Conservation (phyloP, 2,888 invertebrate genomes). For the Cephus runcator region DNA sequence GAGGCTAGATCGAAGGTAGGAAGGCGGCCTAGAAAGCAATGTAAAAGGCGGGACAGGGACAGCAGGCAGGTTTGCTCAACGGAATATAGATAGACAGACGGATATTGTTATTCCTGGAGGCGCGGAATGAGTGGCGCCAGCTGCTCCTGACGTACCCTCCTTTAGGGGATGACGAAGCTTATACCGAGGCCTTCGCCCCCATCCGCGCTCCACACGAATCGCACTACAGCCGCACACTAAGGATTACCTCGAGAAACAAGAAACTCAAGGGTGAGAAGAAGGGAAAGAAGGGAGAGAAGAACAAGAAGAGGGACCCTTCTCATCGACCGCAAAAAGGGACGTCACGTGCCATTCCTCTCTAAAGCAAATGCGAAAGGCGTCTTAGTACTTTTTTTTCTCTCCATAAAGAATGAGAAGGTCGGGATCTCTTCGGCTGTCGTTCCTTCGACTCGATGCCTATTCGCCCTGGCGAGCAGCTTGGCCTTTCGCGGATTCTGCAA, state of each 20-base stretch:
- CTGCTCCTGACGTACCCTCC: slow-evolving; percentile 50
- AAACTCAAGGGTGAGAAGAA: too few relatives aligned
- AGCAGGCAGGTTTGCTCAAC: slow-evolving; percentile 11
- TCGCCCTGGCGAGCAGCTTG: background rate
- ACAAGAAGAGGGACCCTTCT: background rate
- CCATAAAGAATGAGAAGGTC: too few relatives aligned
- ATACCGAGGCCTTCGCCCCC: background rate
- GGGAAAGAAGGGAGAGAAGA: too few relatives aligned
- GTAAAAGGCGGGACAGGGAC: too few relatives aligned
- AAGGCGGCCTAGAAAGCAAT: too few relatives aligned
- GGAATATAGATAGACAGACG: slow-evolving; percentile 39
- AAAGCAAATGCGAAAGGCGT: background rate
- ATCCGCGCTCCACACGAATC: too few relatives aligned
- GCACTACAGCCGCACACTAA: too few relatives aligned
- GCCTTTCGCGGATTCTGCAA: background rate
- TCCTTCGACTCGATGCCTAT: too few relatives aligned
- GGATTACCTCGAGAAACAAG: too few relatives aligned
- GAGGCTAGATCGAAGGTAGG: too few relatives aligned
- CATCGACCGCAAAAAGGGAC: slow-evolving; percentile 3
- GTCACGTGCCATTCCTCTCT: background rate
- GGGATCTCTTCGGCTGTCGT: too few relatives aligned
- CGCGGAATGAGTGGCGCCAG: slow-evolving; percentile 47
- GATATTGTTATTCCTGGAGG: slow-evolving; percentile 38
- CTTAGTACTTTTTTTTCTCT: too few relatives aligned
- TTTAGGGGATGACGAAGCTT: slow-evolving; percentile 35